phyloP scores from a whole-genome alignment of 2,888 invertebrate species.

The Aleiodes testaceus region DNA sequence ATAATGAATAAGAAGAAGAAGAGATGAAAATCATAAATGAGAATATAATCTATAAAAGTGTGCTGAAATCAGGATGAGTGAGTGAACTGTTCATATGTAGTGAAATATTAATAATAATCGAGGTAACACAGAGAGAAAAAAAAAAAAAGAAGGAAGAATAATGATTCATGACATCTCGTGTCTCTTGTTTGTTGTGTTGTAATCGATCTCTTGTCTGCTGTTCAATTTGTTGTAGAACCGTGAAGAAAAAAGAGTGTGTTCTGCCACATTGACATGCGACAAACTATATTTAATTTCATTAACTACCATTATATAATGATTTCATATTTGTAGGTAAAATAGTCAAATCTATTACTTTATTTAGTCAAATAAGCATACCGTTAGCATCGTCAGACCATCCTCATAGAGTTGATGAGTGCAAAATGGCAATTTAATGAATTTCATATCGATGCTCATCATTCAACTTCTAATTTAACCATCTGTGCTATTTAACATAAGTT shows the following conservation, averaged over 20 bases:
- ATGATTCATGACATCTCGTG: slow-evolving; percentile 37
- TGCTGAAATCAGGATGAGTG: neutral
- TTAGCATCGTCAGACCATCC: slow-evolving; percentile 64
- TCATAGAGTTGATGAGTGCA: neutral
- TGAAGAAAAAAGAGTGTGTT: neutral
- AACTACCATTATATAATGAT: slow-evolving; percentile 52
- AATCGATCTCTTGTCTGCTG: slow-evolving; percentile 65
- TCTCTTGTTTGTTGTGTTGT: slow-evolving; percentile 51
- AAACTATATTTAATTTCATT: slow-evolving; percentile 42
- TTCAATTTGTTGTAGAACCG: slow-evolving; percentile 34
- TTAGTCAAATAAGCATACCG: slow-evolving; percentile 62
- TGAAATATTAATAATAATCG: neutral
- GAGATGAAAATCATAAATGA: neutral
- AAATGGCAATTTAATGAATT: too few species aligned
- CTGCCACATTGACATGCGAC: slow-evolving; percentile 42
- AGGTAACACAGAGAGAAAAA: neutral
- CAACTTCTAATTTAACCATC: too few species aligned
- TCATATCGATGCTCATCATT: too few species aligned
- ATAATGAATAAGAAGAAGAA: slow-evolving; percentile 2
- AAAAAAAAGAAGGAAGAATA: neutral
- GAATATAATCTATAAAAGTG: slow-evolving; percentile 11
- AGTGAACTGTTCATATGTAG: slow-evolving; percentile 10
- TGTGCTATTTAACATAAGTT: slow-evolving; percentile 4
- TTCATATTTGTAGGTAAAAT: slow-evolving; percentile 68
- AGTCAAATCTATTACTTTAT: slow-evolving; percentile 65